Evolutionary conservation across 1,140 invertebrate species (phyloP).

Genomic region (Zaprionus davidi): DNA sequence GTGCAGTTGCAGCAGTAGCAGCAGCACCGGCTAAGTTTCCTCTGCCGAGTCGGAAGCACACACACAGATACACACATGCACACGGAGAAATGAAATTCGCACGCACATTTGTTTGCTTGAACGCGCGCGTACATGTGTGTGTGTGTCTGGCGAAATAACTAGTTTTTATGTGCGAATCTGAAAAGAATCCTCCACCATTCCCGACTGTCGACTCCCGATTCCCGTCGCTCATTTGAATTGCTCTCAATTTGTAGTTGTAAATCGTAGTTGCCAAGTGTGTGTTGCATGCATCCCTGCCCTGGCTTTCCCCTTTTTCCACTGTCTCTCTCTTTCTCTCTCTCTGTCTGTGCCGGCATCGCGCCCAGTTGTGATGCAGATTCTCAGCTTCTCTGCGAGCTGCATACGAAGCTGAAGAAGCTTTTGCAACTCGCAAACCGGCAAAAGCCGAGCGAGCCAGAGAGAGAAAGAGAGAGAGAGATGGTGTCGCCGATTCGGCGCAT

Average conservation of each 20-base stretch:
- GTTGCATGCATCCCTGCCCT: neutral
- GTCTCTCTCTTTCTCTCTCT: constrained; percentile 1
- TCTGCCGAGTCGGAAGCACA: constrained; percentile 22
- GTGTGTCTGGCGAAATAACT: constrained; percentile 58
- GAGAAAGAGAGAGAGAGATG: neutral
- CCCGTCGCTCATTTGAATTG: constrained; percentile 51
- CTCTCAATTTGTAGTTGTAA: constrained; percentile 49
- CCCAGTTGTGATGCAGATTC: constrained; percentile 38
- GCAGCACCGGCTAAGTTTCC: constrained; percentile 6
- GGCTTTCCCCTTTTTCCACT: neutral
- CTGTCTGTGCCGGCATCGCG: constrained; percentile 8
- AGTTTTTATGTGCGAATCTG: constrained; percentile 53
- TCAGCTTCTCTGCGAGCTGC: constrained; percentile 19
- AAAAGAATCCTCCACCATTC: constrained; percentile 51
- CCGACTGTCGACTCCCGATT: constrained; percentile 10
- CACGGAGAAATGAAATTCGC: neutral
- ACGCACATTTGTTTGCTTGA: constrained; percentile 16
- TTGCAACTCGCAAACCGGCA: neutral
- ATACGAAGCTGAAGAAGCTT: constrained; percentile 21
- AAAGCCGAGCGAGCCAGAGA: neutral
- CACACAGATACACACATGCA: neutral
- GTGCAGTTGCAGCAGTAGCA: constrained; percentile 40
- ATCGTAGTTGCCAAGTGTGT: constrained; percentile 33
- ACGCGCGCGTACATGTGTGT: constrained; percentile 11
- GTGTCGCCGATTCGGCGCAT: constrained; percentile 55